Conservation (phyloP, 1,140 invertebrate genomes). For the Brachionus asplanchnoidis region DNA sequence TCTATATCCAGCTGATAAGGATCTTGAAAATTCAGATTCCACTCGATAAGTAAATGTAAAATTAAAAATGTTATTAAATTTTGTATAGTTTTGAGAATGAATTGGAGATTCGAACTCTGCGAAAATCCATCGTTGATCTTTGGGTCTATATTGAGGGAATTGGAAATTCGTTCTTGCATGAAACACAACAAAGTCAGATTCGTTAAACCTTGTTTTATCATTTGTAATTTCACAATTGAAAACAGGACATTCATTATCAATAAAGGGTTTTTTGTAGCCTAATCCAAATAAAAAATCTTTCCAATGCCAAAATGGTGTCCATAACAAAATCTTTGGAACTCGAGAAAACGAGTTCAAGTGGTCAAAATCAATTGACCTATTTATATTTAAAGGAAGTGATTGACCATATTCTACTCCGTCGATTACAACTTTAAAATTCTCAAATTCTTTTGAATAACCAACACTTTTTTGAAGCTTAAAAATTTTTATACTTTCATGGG, state of each 20-base stretch:
- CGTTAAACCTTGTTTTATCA: neutral
- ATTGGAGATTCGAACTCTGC: neutral
- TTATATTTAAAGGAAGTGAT: neutral
- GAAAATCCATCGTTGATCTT: conserved; percentile 19
- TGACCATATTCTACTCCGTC: neutral
- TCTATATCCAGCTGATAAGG: neutral
- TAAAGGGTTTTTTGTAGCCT: neutral
- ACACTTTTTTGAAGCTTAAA: too few relatives aligned
- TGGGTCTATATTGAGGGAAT: neutral
- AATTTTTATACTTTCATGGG: too few relatives aligned
- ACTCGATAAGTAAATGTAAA: neutral
- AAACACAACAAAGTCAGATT: neutral
- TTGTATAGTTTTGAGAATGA: neutral
- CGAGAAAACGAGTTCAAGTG: neutral
- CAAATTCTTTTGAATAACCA: too few relatives aligned
- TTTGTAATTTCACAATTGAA: conserved; percentile 10
- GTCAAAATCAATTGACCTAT: neutral
- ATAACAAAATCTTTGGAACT: neutral
- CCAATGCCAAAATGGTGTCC: neutral
- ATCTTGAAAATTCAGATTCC: neutral
- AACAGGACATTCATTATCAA: neutral
- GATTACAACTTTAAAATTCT: neutral
- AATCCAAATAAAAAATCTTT: neutral
- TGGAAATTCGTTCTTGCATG: neutral
- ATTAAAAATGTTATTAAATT: conserved; percentile 35